Conservation (phyloP, 1,140 invertebrate species). For the Atopsyche davidsoni region DNA sequence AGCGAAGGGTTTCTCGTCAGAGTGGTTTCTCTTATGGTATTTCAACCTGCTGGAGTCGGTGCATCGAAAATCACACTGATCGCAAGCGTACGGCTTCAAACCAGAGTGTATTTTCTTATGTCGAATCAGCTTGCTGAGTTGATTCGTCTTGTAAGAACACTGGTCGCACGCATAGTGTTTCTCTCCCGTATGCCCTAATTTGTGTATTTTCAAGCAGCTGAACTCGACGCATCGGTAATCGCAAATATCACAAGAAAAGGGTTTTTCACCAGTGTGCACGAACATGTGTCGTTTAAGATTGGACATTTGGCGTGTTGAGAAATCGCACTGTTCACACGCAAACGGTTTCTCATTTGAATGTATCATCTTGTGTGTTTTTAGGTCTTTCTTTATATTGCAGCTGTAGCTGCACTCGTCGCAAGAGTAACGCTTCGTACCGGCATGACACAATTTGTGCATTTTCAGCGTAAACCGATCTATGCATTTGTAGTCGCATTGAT, state of each 20-base stretch:
- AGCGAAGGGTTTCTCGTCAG: constrained; percentile 9
- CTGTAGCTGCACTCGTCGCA: constrained; percentile 8
- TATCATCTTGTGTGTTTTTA: neutral
- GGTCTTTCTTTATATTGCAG: neutral
- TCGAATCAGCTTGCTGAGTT: neutral
- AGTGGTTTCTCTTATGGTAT: constrained; percentile 6
- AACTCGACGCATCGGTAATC: neutral
- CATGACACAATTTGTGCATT: too few relatives aligned
- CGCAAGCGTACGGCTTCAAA: constrained; percentile 5
- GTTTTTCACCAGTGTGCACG: constrained; percentile 9
- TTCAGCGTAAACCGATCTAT: too few relatives aligned
- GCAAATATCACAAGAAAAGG: constrained; percentile 8
- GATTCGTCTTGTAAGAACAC: constrained; percentile 9
- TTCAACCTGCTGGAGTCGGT: neutral
- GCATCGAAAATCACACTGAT: too few relatives aligned
- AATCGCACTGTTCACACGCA: constrained; percentile 8
- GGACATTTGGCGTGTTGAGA: neutral
- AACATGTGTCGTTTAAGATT: constrained; percentile 1
- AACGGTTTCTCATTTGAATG: constrained; percentile 1
- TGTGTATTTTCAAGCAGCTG: constrained; percentile 13
- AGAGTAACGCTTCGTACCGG: too few relatives aligned
- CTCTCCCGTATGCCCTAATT: constrained; percentile 7
- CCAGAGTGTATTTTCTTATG: constrained; percentile 9
- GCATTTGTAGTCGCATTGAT: too few relatives aligned
- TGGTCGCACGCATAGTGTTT: constrained; percentile 12